Evolutionary conservation across 2,888 invertebrate species (phyloP).

Genomic region (Nemotelus nigrinus): DNA sequence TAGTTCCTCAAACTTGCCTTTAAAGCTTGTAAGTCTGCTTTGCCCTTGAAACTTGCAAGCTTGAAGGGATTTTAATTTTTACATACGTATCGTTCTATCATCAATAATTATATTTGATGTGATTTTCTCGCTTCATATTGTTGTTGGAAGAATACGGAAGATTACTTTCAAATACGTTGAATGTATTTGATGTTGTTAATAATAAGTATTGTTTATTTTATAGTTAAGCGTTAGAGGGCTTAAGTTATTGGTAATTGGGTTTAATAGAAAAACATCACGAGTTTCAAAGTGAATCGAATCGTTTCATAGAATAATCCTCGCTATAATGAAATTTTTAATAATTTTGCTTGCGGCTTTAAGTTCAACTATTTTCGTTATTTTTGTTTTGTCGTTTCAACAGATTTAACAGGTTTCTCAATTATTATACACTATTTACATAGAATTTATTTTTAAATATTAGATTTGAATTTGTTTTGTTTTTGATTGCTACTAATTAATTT

Average conservation of each 20-base stretch:
- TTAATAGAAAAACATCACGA: too few relatives aligned
- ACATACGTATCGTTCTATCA: not conserved
- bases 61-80: conserved; percentile 13
- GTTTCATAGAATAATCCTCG: too few relatives aligned
- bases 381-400: conserved; percentile 12
- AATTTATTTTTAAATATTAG: conserved; percentile 34
- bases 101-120: not conserved
- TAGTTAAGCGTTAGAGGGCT: too few relatives aligned
- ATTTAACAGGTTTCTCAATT: conserved; percentile 21
- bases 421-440: conserved; percentile 50
- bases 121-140: not conserved
- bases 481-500: conserved; percentile 35
- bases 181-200: not conserved
- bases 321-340: not conserved
- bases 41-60: conserved; percentile 28
- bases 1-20: too few relatives aligned
- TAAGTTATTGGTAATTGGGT: too few relatives aligned
- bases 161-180: conserved; percentile 20
- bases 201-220: conserved; percentile 9
- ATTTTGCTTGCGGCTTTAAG: not conserved
- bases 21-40: not conserved
- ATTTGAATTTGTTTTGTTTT: conserved; percentile 17
- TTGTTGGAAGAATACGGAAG: conserved; percentile 40
- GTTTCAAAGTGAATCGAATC: too few relatives aligned
- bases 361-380: not conserved